Evolutionary conservation across 2,888 invertebrate genomes (phyloP), one percentile per base, ranked within the genome.

Genomic region (Notocelia uddmanniana): DNA sequence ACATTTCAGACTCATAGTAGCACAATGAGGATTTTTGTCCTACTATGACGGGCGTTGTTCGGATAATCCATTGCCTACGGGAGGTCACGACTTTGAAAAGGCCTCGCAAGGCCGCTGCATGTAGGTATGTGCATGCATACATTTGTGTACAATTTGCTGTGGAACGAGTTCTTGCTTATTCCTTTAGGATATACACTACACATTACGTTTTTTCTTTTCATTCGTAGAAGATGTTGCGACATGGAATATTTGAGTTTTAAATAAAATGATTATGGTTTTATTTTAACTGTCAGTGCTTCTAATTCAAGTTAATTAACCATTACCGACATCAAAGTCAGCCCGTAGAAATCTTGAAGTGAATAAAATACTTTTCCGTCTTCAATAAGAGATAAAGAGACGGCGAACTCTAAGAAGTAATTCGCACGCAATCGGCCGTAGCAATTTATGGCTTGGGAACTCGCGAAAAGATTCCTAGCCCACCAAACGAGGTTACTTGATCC

Each of bases 31-130:
- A 62, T 68, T 41, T 62, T 60, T 60, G 59, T 62, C n/a, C n/a
- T n/a, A 18, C 19, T 23, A 60, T 68, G 60, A 68, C 45, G 54
- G 72, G 71, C 60, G 70, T 64, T 64, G 60, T 37, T 55, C 50
- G 52, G 48, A 64, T 68, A 74, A 68, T 71, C 66, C 71, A 70
- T 72, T 78, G 77, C 76, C 79, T 80, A 74, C 78, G 79, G 78
- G 77, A 81, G 89, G 90, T 92, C 91, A 92, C 91, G 91, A 91
- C 90, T 91, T 88, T 88, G 87, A 85, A 87, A 89, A 89, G 89
- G 88, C 87, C 87, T 85, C 81, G 83, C 90, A 89, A 89, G 89
- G 87, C 87, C 89, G 85, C 81, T 55, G 59, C 66, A 23, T 71
- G 48, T 26, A 59, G 59, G 41, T 45, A 60, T 60, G 45, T 54